A percentile compares a stretch with the other conserved stretches of the same genome.
Evolutionary conservation across 2,113 vertebrate species (phyloP).

Genomic region (Gymnogyps californianus): DNA sequence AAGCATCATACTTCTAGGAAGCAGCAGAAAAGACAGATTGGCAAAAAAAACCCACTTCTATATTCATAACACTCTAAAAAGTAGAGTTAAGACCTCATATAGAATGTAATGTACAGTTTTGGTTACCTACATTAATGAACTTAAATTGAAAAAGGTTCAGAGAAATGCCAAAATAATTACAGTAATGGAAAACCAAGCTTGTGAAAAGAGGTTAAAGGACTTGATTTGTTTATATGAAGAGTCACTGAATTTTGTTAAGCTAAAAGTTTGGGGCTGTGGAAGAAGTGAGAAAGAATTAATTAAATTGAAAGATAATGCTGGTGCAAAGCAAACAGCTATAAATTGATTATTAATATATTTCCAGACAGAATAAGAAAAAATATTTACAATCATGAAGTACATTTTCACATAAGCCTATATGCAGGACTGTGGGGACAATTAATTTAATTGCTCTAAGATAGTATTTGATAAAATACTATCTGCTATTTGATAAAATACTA

Average conservation of each 20-base stretch:
- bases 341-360: neutral
- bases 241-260: neutral
- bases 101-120: neutral
- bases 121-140: neutral
- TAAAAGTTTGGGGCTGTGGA: neutral
- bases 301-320: neutral
- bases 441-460: neutral
- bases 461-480: neutral
- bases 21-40: neutral
- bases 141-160: neutral
- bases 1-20: neutral
- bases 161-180: constrained; percentile 31
- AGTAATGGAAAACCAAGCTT: neutral
- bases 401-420: neutral
- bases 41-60: neutral
- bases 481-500: neutral
- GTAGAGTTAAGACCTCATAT: neutral
- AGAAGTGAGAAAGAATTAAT: neutral
- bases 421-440: neutral
- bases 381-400: neutral
- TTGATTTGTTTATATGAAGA: constrained; percentile 9
- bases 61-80: neutral
- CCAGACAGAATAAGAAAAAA: neutral
- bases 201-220: neutral
- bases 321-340: neutral